Evolutionary conservation across 2,113 vertebrate species (phyloP), one percentile per base, ranked within the genome.

Genomic region (Mormoops blainvillei): DNA sequence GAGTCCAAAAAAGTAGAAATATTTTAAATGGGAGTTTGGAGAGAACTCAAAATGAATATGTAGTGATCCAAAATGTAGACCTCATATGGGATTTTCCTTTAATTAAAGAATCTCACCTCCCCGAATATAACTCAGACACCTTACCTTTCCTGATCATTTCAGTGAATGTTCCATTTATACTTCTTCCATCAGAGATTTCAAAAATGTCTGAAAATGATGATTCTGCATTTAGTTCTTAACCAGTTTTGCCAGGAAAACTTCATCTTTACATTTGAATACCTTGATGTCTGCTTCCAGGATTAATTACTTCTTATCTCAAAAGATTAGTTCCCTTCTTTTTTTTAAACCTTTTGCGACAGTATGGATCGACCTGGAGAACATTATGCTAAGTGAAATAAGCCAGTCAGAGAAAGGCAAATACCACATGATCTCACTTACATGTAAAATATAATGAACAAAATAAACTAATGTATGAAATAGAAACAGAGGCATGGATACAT

Each of bases 1-100:
- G 5, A 80, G 11, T 68, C 8, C n/a, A 82, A 93, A 70, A 70
- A 56, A 67, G 43, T 41, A 78, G n/a, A 74, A 73, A 26, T 52
- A 33, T 52, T 81, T 88, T 2, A 84, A 96, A n/a, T 91, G 48
- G 80, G 56, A 93, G 88, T 74, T 83, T 93, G 76, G 54, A 90
- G 48, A 26, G 3, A 19, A 73, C 33, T 22, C 56, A 67, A 94
- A 85, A 70, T 63, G 43, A 19, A 36, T 20, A 43, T 36, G 13
- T 15, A 83, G 77, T 28, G 28, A 76, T 22, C 33, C 41, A 88
- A 31, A 89, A 78, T 74, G 45, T 89, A 67, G 43, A 70, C 18
- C 3, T 86, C 20, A 50, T 5, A 4, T 82, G n/a, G 20, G 83
- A 41, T 89, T 82, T 89, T 63, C 45, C 54, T 71, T 24, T 85